Base-by-base conservation (phyloP, 2,888 invertebrate species). In the Megastigmus dorsalis region DNA sequence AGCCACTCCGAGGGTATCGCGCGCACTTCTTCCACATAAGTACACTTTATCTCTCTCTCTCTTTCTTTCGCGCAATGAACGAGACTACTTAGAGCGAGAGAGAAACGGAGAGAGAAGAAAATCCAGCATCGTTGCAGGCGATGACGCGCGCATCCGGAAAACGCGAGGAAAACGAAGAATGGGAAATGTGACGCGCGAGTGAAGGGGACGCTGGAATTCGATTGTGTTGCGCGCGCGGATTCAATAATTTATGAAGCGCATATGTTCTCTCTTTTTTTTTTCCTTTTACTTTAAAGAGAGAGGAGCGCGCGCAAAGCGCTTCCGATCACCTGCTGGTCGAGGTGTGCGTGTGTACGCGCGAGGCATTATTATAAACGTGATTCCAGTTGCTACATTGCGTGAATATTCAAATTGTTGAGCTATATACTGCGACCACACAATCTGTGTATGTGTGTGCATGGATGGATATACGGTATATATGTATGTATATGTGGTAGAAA, bases 341-440 rank as follows among this genome's bases (percentile, higher is more conserved):
- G n/a, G n/a, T n/a, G n/a, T n/a, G n/a, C n/a, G n/a, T n/a, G 18
- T 18, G 55, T 54, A 62, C 62, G 71, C 71, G 65, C 26, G 20
- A 52, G 10, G 70, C 62, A 70, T 69, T 45, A 50, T 48, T 43
- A 18, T 41, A 18, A n/a, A n/a, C n/a, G n/a, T 33, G 2, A 26
- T 54, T 52, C n/a, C 4, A 26, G 26, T n/a, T n/a, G 5, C 26
- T 33, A 26, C 48, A 15, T 54, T 38, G 66, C 20, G 26, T 55
- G 55, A 67, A 68, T 68, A 68, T 68, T 68, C 48, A 57, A 68
- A 68, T 68, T 10, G 48, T n/a, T n/a, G n/a, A n/a, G n/a, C n/a
- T n/a, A n/a, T n/a, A n/a, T n/a, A n/a, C n/a, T n/a, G n/a, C n/a
- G n/a, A n/a, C n/a, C n/a, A n/a, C n/a, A n/a, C n/a, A n/a, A n/a